Base-by-base conservation (phyloP, 2,797 vertebrate genomes). In the Enteromius afrohamiltoni region DNA sequence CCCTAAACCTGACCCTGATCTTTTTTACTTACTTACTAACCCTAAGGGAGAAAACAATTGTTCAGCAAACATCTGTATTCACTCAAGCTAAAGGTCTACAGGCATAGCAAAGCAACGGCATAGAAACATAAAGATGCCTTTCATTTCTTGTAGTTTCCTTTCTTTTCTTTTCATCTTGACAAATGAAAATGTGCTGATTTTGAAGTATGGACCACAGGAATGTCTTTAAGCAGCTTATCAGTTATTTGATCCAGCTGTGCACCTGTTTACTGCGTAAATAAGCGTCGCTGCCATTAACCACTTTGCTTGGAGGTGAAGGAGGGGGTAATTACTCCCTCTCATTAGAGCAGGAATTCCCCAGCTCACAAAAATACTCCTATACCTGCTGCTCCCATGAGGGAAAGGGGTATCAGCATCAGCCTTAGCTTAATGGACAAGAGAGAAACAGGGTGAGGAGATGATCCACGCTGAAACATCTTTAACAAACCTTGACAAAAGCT, bases 171-270 rank as follows among this genome's bases (percentile, higher is more conserved):
- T 69, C 11, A 1, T 70, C 34, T 62, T 23, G 68, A 70, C 67
- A 90, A 89, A 87, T 90, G 62, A 91, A 58, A 83, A 90, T 83
- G 77, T 79, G 62, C 83, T 86, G 83, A 88, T 77, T 87, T 85
- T 82, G 75, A 80, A 69, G 76, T 86, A 89, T 62, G 73, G 17
- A 34, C 86, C 85, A 58, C 62, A 77, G 83, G 88, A 90, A 91
- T 84, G 70, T 62, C 49, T 68, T 77, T 89, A 90, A 92, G 86
- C 80, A 87, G 79, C 83, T 92, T 91, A 91, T 0, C 4, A 65
- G 86, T 82, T 77, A 92, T 88, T 85, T 90, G 85, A 92, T 82
- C 85, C 26, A 29, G 37, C 40, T 70, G 55, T 62, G 65, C 85
- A 89, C 53, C 86, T 85, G 84, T 86, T 89, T 88, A 84, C 78